phyloP scores from a whole-genome alignment of 1,140 invertebrate species.

The Dermatophagoides farinae region DNA sequence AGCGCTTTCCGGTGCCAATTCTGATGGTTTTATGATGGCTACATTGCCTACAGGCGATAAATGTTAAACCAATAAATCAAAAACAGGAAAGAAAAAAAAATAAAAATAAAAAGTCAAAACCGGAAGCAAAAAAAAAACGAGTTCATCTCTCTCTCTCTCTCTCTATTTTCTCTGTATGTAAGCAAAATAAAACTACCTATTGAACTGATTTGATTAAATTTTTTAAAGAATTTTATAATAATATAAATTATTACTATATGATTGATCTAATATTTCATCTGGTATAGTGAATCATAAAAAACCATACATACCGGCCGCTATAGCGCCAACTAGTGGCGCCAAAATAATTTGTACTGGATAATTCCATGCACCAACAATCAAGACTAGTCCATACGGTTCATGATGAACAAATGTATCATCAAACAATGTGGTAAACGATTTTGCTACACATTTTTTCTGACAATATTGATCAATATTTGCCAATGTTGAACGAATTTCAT shows the following conservation, averaged over 20 bases:
- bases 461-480: constrained; percentile 29
- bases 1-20: constrained; percentile 28
- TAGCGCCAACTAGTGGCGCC: constrained; percentile 30
- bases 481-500: constrained; percentile 23
- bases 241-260: too few relatives aligned
- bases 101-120: neutral
- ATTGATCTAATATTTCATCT: too few relatives aligned
- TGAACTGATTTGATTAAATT: too few relatives aligned
- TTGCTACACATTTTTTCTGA: constrained; percentile 24
- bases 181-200: too few relatives aligned
- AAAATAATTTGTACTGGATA: constrained; percentile 34
- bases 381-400: constrained; percentile 34
- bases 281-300: too few relatives aligned
- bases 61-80: neutral
- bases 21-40: constrained; percentile 36
- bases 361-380: constrained; percentile 38
- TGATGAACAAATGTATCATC: constrained; percentile 30
- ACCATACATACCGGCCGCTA: constrained; percentile 30
- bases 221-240: too few relatives aligned
- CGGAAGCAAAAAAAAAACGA: neutral
- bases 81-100: neutral
- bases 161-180: too few relatives aligned
- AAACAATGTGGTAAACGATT: constrained; percentile 29
- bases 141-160: too few relatives aligned
- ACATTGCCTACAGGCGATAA: constrained; percentile 24